phyloP scores from a whole-genome alignment of 2,888 invertebrate genomes.

The Acrobasis consociella region DNA sequence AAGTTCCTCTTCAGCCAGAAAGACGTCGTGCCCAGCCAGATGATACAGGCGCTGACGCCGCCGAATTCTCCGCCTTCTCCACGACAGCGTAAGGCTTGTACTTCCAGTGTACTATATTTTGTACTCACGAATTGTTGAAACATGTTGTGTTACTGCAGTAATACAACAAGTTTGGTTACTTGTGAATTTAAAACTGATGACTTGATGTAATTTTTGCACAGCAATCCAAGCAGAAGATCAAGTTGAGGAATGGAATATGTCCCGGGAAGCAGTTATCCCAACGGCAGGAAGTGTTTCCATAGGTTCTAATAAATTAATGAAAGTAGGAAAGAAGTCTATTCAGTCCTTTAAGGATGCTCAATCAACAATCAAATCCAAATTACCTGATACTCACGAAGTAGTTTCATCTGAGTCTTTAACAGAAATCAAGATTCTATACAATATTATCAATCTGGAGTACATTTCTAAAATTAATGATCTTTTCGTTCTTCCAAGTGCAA shows the following conservation, averaged over 20 bases:
- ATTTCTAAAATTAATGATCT: constrained; percentile 43
- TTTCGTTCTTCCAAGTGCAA: constrained; percentile 33
- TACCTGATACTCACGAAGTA: constrained; percentile 26
- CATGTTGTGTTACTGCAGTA: no score
- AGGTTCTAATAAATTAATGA: constrained; percentile 42
- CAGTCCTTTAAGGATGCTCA: constrained; percentile 42
- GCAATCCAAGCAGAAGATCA: constrained; percentile 35
- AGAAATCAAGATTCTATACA: constrained; percentile 45
- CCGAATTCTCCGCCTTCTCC: constrained; percentile 32
- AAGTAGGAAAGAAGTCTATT: constrained; percentile 39
- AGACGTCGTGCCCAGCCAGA: constrained; percentile 44
- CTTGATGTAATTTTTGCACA: neutral
- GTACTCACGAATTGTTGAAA: no score
- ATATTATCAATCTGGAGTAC: constrained; percentile 47
- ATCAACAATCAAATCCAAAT: constrained; percentile 34
- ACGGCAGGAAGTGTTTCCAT: constrained; percentile 29
- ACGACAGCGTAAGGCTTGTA: no score
- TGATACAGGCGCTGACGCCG: constrained; percentile 54
- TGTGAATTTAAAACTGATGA: no score
- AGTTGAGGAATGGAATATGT: constrained; percentile 60
- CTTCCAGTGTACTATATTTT: no score
- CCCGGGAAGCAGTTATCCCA: constrained; percentile 35
- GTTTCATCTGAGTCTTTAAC: constrained; percentile 38
- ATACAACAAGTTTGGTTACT: no score
- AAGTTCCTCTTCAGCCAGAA: constrained; percentile 55